Evolutionary conservation across 2,888 invertebrate species (phyloP).

Genomic region (Drosophila greeni): DNA sequence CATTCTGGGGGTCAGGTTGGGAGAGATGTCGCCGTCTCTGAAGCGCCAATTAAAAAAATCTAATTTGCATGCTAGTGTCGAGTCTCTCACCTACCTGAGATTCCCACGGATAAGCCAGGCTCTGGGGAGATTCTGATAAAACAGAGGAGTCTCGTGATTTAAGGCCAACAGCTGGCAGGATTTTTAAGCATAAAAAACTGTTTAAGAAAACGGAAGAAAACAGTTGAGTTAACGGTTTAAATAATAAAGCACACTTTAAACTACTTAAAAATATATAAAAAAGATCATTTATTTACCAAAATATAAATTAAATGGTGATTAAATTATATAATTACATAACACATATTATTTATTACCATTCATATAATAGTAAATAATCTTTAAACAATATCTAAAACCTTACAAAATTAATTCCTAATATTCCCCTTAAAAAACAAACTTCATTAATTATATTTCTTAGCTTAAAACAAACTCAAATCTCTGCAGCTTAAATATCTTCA

Average conservation of each 20-base stretch:
- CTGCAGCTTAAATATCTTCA: background rate
- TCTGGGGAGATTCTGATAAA: background rate
- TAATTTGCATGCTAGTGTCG: constrained; percentile 66
- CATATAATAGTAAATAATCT: background rate
- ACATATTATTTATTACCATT: background rate
- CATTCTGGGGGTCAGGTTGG: constrained; percentile 42
- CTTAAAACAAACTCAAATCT: background rate
- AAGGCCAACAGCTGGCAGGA: constrained; percentile 24
- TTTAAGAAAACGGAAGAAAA: constrained; percentile 10
- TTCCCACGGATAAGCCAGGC: constrained; percentile 40
- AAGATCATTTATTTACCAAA: rapidly evolving
- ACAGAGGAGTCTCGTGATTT: constrained; percentile 19
- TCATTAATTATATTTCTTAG: background rate
- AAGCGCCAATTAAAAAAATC: constrained; percentile 73
- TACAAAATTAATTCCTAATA: background rate
- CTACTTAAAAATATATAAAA: background rate
- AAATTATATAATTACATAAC: no score
- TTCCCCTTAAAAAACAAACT: background rate
- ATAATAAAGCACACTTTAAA: background rate
- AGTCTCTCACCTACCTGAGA: constrained; percentile 19
- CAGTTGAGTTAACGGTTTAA: background rate
- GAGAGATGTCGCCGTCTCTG: constrained; percentile 52
- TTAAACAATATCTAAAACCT: background rate
- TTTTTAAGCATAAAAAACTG: constrained; percentile 15
- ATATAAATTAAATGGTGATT: no score